A percentile compares a stretch with the other conserved stretches of the same genome.
Conservation (phyloP, 2,113 vertebrate species). For the Heliornis fulica region DNA sequence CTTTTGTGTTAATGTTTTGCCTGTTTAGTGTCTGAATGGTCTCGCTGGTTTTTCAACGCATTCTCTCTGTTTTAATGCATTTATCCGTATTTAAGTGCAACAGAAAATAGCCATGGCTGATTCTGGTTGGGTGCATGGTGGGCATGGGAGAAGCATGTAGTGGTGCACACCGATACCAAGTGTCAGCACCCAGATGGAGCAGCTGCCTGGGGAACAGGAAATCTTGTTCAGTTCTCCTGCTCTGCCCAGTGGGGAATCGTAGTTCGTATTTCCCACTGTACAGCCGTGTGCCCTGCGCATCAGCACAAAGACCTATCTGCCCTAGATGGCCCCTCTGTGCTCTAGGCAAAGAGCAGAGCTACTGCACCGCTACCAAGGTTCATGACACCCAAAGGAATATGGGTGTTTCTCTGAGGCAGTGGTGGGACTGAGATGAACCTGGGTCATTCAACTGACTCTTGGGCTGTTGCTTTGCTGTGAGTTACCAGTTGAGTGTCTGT, state of each 20-base stretch:
- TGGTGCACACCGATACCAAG: rapidly evolving
- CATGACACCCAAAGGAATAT: not conserved
- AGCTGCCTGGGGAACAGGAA: not conserved
- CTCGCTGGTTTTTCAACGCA: not conserved
- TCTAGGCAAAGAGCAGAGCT: not conserved
- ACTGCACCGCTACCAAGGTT: not conserved
- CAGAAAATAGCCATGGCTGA: not conserved
- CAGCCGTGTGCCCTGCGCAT: rapidly evolving
- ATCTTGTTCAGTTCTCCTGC: not conserved
- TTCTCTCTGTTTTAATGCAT: not conserved
- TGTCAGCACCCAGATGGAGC: not conserved
- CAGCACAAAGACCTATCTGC: not conserved
- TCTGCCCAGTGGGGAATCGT: not conserved
- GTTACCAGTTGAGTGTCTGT: too few species aligned
- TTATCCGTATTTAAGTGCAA: not conserved
- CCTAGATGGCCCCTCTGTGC: not conserved
- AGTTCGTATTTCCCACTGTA: not conserved
- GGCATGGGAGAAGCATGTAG: not conserved
- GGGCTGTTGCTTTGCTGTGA: not conserved
- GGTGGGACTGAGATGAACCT: not conserved
- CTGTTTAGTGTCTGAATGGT: not conserved
- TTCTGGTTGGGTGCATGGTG: not conserved
- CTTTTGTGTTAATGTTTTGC: not conserved
- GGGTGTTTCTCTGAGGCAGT: not conserved
- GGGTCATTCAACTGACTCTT: not conserved